phyloP scores from a whole-genome alignment of 1,140 invertebrate species.

The Wiebesia pumilae region DNA sequence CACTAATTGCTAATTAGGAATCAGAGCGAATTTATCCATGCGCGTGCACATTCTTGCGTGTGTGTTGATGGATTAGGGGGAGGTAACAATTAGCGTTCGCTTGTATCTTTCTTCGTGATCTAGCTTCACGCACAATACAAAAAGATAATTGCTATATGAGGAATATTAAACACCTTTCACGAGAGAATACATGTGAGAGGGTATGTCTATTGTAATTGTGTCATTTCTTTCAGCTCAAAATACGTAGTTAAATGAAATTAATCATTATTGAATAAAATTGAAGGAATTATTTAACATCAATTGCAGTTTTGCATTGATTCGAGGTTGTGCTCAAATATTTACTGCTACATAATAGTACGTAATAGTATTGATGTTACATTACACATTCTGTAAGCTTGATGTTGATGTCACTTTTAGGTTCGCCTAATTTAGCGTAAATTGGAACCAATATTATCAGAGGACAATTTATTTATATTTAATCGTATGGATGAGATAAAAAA shows the following conservation, averaged over 20 bases:
- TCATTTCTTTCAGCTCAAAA: neutral
- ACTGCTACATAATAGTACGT: neutral
- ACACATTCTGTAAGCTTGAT: neutral
- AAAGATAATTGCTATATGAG: neutral
- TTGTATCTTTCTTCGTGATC: neutral
- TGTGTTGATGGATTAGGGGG: neutral
- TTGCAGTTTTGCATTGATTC: neutral
- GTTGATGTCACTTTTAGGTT: neutral
- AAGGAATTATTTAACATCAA: neutral
- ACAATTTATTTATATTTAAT: neutral
- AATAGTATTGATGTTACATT: neutral
- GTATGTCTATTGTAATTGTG: neutral
- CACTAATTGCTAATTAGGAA: slow-evolving; percentile 52
- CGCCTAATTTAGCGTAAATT: neutral
- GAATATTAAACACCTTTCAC: too few relatives aligned
- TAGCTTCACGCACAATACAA: neutral
- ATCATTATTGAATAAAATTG: neutral
- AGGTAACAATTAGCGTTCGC: slow-evolving; percentile 17
- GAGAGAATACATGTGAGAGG: neutral
- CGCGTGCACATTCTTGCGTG: neutral
- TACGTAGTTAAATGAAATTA: neutral
- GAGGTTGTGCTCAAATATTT: neutral
- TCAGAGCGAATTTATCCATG: neutral
- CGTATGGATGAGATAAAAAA: neutral
- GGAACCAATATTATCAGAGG: too few relatives aligned